These are phyloP conservation scores for Orientallactaga sibirica DNA, from an alignment of 2,797 vertebrate genomes.

Conservation along the genomic window DNA sequence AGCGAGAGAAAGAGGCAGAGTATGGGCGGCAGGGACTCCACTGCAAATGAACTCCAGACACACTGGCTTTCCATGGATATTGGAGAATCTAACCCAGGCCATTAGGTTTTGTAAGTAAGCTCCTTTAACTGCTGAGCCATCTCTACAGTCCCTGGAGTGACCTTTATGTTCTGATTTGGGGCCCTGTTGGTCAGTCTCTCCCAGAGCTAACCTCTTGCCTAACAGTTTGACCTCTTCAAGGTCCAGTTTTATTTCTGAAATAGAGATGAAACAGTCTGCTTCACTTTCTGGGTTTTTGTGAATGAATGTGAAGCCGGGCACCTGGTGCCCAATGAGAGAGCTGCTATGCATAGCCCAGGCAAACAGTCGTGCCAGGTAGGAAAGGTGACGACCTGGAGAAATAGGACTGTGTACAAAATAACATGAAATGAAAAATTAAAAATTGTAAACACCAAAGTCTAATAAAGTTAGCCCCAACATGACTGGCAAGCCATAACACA, in stretches of 20 bases:
- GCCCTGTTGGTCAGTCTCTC: too few relatives aligned
- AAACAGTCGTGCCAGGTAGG: neutral
- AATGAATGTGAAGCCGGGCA: neutral
- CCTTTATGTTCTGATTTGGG: too few relatives aligned
- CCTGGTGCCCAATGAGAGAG: neutral
- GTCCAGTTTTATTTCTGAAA: constrained; percentile 12
- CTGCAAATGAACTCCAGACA: too few relatives aligned
- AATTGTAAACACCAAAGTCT: neutral
- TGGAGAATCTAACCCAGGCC: too few relatives aligned
- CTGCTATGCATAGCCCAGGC: neutral
- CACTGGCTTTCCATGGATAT: too few relatives aligned
- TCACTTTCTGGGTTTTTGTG: neutral
- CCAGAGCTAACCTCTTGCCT: too few relatives aligned
- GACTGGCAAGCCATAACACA: neutral
- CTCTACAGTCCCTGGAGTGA: too few relatives aligned
- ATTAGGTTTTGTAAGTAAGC: too few relatives aligned
- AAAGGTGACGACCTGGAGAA: constrained; percentile 4
- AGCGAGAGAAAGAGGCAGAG: too few relatives aligned
- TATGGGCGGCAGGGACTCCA: too few relatives aligned
- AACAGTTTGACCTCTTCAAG: neutral
- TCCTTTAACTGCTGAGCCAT: too few relatives aligned
- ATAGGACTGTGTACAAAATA: neutral
- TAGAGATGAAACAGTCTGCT: neutral
- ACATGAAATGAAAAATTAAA: neutral
- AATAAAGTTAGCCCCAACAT: neutral